A percentile compares a stretch with the other conserved stretches of the same genome.
Conservation (phyloP, 2,888 invertebrate species). For the Peribatodes rhomboidaria region DNA sequence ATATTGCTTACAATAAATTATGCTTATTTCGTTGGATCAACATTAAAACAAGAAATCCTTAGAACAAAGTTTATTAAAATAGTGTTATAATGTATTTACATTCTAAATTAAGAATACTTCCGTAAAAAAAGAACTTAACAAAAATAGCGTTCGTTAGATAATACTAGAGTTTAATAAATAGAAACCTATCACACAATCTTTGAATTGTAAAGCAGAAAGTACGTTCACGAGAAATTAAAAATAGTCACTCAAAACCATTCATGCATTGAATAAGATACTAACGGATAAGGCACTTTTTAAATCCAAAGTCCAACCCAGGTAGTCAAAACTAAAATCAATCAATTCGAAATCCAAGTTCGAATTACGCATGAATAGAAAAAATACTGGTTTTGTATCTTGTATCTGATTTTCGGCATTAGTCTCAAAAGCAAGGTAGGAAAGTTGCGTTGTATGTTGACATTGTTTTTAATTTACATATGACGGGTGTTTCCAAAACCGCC, state of each 20-base stretch:
- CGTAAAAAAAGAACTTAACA: conserved; percentile 64
- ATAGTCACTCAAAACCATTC: conserved; percentile 12
- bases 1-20: background rate
- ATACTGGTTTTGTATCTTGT: conserved; percentile 40
- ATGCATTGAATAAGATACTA: background rate
- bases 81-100: conserved; percentile 69
- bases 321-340: background rate
- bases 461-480: conserved; percentile 91
- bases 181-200: conserved; percentile 58
- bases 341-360: background rate
- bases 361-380: conserved; percentile 2
- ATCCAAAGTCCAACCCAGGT: background rate
- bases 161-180: conserved; percentile 48
- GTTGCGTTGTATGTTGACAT: conserved; percentile 37
- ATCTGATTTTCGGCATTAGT: conserved; percentile 50
- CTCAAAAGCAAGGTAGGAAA: conserved; percentile 48
- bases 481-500: conserved; percentile 97
- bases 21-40: background rate
- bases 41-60: conserved; percentile 53
- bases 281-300: background rate
- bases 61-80: conserved; percentile 68
- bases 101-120: conserved; percentile 53
- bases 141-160: conserved; percentile 58
- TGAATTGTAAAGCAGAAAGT: conserved; percentile 45
- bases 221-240: conserved; percentile 12